Evolutionary conservation across 2,888 invertebrate species (phyloP).

Genomic region (Beris chalybata): DNA sequence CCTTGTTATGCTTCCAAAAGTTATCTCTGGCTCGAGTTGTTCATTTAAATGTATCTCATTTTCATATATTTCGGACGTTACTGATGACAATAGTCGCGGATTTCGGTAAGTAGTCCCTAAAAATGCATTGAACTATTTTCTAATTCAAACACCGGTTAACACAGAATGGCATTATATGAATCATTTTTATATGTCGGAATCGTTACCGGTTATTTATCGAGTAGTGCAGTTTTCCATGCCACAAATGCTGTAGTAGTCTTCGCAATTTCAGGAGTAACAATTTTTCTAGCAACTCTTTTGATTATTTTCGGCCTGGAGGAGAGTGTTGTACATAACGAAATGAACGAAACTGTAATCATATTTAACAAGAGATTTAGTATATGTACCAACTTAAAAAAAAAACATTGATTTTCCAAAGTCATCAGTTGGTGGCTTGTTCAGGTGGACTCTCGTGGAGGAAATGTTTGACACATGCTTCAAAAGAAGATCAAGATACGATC

Average conservation of each 20-base stretch:
- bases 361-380: neutral
- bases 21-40: slow-evolving; percentile 65
- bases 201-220: slow-evolving; percentile 63
- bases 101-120: slow-evolving; percentile 57
- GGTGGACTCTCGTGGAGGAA: slow-evolving; percentile 51
- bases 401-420: slow-evolving; percentile 42
- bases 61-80: slow-evolving; percentile 70
- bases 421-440: slow-evolving; percentile 51
- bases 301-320: slow-evolving; percentile 51
- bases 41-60: slow-evolving; percentile 65
- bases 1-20: slow-evolving; percentile 61
- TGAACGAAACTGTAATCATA: slow-evolving; percentile 42
- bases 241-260: slow-evolving; percentile 50
- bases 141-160: neutral
- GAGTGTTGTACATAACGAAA: slow-evolving; percentile 43
- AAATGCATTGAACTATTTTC: neutral
- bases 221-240: slow-evolving; percentile 62
- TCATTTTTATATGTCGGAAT: slow-evolving; percentile 65
- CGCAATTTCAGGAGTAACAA: slow-evolving; percentile 44
- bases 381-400: neutral
- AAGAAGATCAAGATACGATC: slow-evolving; percentile 50
- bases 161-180: slow-evolving; percentile 61
- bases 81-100: slow-evolving; percentile 62
- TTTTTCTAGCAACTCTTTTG: slow-evolving; percentile 47
- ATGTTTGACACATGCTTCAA: slow-evolving; percentile 51